Evolutionary conservation across 2,797 vertebrate species (phyloP), one percentile per base, ranked within the genome.

Genomic region (Cephalopachus bancanus): DNA sequence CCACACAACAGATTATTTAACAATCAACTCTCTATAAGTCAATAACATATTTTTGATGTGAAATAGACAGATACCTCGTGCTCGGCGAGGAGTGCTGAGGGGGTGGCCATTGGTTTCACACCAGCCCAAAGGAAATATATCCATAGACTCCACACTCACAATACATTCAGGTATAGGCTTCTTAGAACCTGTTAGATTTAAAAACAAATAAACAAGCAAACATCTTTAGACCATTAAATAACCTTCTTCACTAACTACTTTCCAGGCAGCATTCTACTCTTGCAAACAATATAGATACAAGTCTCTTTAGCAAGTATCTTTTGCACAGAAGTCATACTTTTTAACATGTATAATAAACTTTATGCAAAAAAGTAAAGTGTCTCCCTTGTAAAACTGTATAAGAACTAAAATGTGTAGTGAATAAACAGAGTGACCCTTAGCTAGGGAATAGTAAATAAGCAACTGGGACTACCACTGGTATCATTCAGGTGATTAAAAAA

Each of bases 61-160:
- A 96, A 97, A 92, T 22, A 86, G 90, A 88, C 10, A 60, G 83
- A 69, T 98, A 99, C 99, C 99, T 99, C 99, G 98, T 97, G 99
- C 99, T 98, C 99, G 99, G 96, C 99, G 98, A 98, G 99, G 99
- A 98, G 99, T 98, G 92, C 99, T 98, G 15, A 99, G 99, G 24
- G 99, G 99, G 97, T 99, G 99, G 84, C 99, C 99, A 26, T 99
- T 99, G 10, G 99, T 99, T 97, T 99, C 99, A 98, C 99, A 99
- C 99, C 99, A 99, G 97, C 99, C 99, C 98, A 99, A 98, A 64
- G 99, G 99, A 98, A 99, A 99, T 97, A 99, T 99, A 98, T 99
- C 99, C 97, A 99, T 99, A 10, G 99, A 99, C 97, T 99, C 99
- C 97, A 99, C 99, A 53, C 99, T 99, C 97, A 99, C 99, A 88